Evolutionary conservation across 2,888 invertebrate species (phyloP).

Genomic region (Leptinotarsa juncta): DNA sequence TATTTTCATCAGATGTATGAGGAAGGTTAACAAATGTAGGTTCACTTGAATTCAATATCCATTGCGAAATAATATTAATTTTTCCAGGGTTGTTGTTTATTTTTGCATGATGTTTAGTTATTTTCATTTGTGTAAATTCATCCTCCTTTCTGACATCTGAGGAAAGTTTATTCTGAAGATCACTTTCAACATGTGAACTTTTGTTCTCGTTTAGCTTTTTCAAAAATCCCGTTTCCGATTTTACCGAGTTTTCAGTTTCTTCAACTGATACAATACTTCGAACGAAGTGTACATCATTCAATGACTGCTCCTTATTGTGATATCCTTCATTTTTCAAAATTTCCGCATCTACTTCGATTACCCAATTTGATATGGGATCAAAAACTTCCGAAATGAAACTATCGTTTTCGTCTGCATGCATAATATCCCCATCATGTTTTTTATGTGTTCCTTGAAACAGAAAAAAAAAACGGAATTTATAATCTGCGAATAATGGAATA

Average conservation of each 20-base stretch:
- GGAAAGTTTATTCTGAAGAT: conserved; percentile 1
- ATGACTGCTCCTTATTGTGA: too few relatives aligned
- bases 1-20: neutral
- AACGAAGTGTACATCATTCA: too few relatives aligned
- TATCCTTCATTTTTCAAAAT: too few relatives aligned
- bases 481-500: too few relatives aligned
- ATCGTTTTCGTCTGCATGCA: too few relatives aligned
- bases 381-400: too few relatives aligned
- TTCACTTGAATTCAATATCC: neutral
- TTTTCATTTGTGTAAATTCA: neutral
- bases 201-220: neutral
- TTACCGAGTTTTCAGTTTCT: neutral
- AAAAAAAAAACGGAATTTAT: too few relatives aligned
- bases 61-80: conserved; percentile 2
- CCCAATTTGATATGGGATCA: too few relatives aligned
- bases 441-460: too few relatives aligned
- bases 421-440: too few relatives aligned
- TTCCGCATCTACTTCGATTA: too few relatives aligned
- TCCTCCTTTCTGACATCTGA: neutral
- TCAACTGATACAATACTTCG: too few relatives aligned
- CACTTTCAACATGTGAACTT: neutral
- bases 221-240: neutral
- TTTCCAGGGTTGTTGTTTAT: neutral
- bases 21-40: neutral
- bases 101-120: neutral